These are phyloP conservation scores for Chymomyza fuscimana DNA, from an alignment of 2,888 invertebrate genomes.

Conservation along the genomic window DNA sequence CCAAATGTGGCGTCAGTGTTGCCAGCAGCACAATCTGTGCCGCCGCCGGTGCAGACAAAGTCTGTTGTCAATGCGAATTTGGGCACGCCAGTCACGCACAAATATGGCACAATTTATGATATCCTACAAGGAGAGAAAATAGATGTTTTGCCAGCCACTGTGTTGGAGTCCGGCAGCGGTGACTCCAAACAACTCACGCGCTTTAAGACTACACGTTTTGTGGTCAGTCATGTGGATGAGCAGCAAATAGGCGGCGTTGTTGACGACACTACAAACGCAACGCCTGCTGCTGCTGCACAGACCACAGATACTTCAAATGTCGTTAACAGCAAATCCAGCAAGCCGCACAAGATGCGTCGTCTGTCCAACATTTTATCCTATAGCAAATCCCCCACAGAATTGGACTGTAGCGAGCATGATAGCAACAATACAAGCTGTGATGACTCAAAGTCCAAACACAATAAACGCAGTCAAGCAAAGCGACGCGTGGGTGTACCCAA, in stretches of 20 bases:
- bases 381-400: constrained; percentile 36
- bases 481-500: constrained; percentile 69
- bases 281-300: constrained; percentile 9
- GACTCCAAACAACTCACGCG: constrained; percentile 32
- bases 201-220: constrained; percentile 68
- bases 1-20: not conserved
- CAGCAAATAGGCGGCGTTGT: constrained; percentile 34
- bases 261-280: constrained; percentile 15
- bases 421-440: not conserved
- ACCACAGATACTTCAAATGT: constrained; percentile 23
- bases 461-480: constrained; percentile 58
- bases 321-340: constrained; percentile 25
- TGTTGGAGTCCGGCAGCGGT: not conserved
- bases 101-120: constrained; percentile 79
- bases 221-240: constrained; percentile 78
- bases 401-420: not conserved
- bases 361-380: constrained; percentile 79
- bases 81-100: constrained; percentile 53
- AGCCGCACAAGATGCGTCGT: constrained; percentile 75
- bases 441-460: constrained; percentile 6
- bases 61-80: constrained; percentile 29
- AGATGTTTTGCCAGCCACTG: constrained; percentile 39
- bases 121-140: constrained; percentile 77
- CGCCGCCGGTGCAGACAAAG: constrained; percentile 1
- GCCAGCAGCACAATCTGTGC: constrained; percentile 10